Conservation (phyloP, 2,797 vertebrate species). For the Pteronotus mesoamericanus region DNA sequence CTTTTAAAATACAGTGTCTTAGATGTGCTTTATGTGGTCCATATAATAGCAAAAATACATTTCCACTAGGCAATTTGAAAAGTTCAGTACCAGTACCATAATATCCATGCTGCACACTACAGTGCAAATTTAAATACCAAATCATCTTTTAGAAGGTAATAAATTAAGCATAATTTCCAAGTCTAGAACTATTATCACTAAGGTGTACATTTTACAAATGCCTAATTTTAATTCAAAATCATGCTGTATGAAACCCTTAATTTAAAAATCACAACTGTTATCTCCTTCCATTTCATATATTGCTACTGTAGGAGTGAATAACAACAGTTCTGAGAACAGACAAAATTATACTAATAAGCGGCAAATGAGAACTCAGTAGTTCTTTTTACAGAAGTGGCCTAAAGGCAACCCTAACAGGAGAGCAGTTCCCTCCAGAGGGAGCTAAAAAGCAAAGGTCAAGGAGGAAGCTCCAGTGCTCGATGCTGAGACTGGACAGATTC, state of each 20-base stretch:
- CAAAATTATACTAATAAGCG: background rate
- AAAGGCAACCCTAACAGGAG: background rate
- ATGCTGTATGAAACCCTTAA: background rate
- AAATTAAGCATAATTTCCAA: slow-evolving; percentile 35
- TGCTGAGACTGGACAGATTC: background rate
- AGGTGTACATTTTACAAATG: slow-evolving; percentile 4
- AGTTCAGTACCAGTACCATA: background rate
- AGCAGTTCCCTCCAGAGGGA: background rate
- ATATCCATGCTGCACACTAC: background rate
- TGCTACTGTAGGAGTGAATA: background rate
- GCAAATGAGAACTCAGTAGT: background rate
- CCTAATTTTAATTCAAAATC: slow-evolving; percentile 43
- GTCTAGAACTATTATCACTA: background rate
- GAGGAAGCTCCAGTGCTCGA: background rate
- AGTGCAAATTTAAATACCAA: slow-evolving; percentile 27
- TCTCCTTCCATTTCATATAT: background rate
- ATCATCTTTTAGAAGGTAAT: background rate
- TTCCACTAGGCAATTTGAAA: background rate
- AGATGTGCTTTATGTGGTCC: background rate
- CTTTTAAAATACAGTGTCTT: background rate
- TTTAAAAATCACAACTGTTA: background rate
- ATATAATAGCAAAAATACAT: background rate
- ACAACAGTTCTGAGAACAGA: background rate
- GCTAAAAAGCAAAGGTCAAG: slow-evolving; percentile 17
- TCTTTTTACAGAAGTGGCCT: background rate